A percentile compares a stretch with the other conserved stretches of the same genome.
These are phyloP conservation scores for Darevskia nairensis DNA, from an alignment of 2,797 vertebrate genomes.

Conservation along the genomic window DNA sequence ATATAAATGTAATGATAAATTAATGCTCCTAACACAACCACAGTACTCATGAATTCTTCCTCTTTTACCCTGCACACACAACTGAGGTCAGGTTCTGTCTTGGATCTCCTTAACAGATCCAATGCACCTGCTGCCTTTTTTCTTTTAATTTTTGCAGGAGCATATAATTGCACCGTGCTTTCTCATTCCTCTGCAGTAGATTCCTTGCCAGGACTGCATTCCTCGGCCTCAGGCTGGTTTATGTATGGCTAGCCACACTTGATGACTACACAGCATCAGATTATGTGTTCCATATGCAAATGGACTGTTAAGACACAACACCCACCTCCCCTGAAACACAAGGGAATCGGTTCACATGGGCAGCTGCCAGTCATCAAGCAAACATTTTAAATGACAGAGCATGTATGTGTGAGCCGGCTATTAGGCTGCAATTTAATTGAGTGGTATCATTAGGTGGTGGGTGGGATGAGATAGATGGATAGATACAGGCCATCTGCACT, in stretches of 20 bases:
- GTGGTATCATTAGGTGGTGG: not conserved
- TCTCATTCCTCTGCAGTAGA: not conserved
- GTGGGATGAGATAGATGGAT: no score
- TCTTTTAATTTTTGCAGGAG: no score
- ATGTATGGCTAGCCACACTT: not conserved
- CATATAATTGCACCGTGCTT: not conserved
- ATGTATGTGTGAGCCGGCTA: no score
- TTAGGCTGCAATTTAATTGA: not conserved
- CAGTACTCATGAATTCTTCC: not conserved
- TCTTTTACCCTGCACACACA: no score
- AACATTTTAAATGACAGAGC: not conserved
- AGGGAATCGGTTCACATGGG: not conserved
- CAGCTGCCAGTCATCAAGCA: not conserved
- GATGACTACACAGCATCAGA: not conserved
- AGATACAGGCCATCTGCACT: no score
- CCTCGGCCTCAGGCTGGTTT: not conserved
- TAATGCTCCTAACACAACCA: not conserved
- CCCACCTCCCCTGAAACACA: not conserved
- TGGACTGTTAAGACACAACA: not conserved
- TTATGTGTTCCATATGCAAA: not conserved
- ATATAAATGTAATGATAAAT: no score
- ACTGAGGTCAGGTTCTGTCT: not conserved
- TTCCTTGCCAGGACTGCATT: not conserved
- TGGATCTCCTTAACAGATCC: not conserved
- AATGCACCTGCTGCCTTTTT: not conserved